Evolutionary conservation across 2,797 vertebrate species (phyloP).

Genomic region (Acrossocheilus wenchowensis): DNA sequence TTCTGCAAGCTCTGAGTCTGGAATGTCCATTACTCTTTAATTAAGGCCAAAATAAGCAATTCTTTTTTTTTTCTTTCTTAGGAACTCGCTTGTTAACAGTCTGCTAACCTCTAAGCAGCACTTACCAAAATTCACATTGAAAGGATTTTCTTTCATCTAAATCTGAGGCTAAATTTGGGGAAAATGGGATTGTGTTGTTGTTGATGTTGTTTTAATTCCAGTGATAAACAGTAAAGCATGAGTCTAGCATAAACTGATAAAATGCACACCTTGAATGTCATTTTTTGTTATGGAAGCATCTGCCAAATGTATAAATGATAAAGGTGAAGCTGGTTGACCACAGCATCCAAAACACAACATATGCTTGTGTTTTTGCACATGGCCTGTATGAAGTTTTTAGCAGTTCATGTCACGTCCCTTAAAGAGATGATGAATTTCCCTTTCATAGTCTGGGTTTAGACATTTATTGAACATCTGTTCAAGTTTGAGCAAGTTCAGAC

Average conservation of each 20-base stretch:
- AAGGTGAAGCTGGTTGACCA: not conserved
- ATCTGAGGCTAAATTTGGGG: no score
- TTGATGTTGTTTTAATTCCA: no score
- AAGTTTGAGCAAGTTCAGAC: not conserved
- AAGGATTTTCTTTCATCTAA: no score
- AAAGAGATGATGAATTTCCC: conserved; percentile 23
- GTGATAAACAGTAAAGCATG: not conserved
- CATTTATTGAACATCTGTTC: conserved; percentile 34
- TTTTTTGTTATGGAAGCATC: not conserved
- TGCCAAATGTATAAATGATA: conserved; percentile 9
- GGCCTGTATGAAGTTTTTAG: not conserved
- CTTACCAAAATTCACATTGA: not conserved
- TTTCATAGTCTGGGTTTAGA: conserved; percentile 3
- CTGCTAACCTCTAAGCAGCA: not conserved
- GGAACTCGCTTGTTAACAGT: not conserved
- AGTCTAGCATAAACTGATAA: not conserved
- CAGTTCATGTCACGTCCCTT: not conserved
- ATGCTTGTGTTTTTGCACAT: not conserved
- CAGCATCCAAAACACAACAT: not conserved
- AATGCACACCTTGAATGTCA: not conserved
- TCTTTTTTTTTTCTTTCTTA: no score
- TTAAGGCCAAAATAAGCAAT: not conserved
- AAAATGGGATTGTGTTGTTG: no score
- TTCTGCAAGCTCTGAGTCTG: not conserved
- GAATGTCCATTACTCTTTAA: not conserved